phyloP scores from a whole-genome alignment of 2,888 invertebrate genomes.

The Incurvaria masculella region DNA sequence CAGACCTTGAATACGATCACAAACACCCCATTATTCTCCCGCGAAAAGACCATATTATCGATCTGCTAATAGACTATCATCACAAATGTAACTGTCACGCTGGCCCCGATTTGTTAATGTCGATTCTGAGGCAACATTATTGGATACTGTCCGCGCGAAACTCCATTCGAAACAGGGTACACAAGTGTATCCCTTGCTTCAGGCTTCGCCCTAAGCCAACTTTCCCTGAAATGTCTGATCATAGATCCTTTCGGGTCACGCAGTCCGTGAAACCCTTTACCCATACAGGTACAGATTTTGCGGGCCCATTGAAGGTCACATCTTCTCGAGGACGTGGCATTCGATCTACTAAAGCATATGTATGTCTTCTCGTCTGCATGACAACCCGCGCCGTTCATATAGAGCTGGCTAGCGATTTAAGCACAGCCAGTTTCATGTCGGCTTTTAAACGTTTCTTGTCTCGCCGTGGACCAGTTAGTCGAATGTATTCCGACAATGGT shows the following conservation, averaged over 20 bases:
- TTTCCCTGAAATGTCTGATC: too few species aligned
- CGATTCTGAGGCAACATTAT: conserved; percentile 2
- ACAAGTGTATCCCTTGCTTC: too few species aligned
- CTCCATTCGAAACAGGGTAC: too few species aligned
- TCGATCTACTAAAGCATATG: background rate
- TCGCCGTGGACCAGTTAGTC: background rate
- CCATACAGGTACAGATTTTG: background rate
- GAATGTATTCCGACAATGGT: background rate
- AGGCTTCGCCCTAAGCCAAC: too few species aligned
- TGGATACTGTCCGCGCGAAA: background rate
- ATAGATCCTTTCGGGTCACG: too few species aligned
- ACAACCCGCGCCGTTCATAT: too few species aligned
- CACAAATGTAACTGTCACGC: background rate
- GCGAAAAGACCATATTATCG: conserved; percentile 1
- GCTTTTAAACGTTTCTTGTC: background rate
- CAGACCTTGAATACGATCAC: background rate
- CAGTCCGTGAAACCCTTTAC: conserved; percentile 1
- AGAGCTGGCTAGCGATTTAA: too few species aligned
- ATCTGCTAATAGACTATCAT: background rate
- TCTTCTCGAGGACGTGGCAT: background rate
- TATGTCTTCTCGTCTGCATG: background rate
- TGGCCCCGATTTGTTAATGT: background rate
- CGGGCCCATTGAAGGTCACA: background rate
- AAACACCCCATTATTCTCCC: background rate
- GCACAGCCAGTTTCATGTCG: background rate